These are phyloP conservation scores for Ypsolopha scabrella DNA, from an alignment of 2,888 invertebrate species.

Conservation along the genomic window DNA sequence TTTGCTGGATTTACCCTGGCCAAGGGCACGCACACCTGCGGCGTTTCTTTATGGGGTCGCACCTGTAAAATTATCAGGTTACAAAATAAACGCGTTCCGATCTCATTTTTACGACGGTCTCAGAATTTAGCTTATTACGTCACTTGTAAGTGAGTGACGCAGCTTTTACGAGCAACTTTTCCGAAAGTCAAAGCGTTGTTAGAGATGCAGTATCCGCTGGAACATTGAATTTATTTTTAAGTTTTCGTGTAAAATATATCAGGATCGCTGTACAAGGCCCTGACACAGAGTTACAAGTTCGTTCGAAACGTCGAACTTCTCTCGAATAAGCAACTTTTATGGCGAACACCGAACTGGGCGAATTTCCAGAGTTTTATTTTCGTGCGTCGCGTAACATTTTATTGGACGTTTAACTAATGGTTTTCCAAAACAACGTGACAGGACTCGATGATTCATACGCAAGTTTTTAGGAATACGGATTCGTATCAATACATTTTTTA, in stretches of 20 bases:
- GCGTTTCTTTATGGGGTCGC: constrained; percentile 39
- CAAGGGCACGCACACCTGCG: constrained; percentile 43
- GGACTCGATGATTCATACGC: constrained; percentile 37
- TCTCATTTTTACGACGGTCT: neutral
- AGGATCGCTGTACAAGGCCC: constrained; percentile 14
- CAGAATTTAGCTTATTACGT: no score
- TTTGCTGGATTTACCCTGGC: constrained; percentile 47
- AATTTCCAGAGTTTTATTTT: constrained; percentile 35
- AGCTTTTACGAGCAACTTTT: neutral
- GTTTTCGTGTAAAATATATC: constrained; percentile 19
- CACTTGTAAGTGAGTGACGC: neutral
- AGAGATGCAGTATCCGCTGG: constrained; percentile 9
- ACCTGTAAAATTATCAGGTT: constrained; percentile 26
- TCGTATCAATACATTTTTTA: constrained; percentile 27
- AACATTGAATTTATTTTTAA: constrained; percentile 23
- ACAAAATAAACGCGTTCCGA: neutral
- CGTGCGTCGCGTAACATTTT: constrained; percentile 31
- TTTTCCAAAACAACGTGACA: constrained; percentile 43
- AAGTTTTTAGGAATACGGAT: constrained; percentile 20
- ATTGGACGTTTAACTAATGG: constrained; percentile 49
- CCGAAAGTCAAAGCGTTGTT: neutral
- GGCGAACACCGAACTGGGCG: constrained; percentile 25
- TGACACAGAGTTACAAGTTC: constrained; percentile 28
- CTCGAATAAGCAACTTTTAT: constrained; percentile 31
- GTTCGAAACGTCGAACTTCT: constrained; percentile 28